Evolutionary conservation across 2,113 vertebrate genomes (phyloP).

Genomic region (Seriola dumerili): DNA sequence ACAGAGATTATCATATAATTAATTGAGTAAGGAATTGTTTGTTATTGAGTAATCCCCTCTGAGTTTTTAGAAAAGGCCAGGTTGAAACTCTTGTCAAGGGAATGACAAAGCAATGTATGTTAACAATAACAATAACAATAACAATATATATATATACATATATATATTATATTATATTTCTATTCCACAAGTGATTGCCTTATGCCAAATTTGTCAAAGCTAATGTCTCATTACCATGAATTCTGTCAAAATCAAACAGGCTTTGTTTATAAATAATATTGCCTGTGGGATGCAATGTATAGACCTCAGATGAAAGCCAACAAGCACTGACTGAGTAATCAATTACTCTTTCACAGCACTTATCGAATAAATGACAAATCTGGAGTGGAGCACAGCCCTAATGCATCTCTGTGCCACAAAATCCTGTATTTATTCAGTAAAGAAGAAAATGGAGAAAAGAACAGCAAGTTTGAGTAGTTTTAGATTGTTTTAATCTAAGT

Average conservation of each 20-base stretch:
- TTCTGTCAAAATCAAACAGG: neutral
- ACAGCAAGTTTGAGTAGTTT: neutral
- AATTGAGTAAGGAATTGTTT: neutral
- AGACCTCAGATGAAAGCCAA: neutral
- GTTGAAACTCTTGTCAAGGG: fast-evolving
- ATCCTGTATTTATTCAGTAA: neutral
- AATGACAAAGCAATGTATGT: neutral
- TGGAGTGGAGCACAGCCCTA: neutral
- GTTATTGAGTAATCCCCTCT: neutral
- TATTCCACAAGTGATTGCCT: neutral
- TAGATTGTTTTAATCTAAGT: conserved; percentile 15
- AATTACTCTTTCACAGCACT: neutral
- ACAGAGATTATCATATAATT: neutral
- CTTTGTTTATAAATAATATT: neutral
- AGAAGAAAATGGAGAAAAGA: neutral
- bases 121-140: no score
- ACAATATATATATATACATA: no score
- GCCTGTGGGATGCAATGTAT: neutral
- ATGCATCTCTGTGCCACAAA: neutral
- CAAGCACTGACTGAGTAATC: neutral
- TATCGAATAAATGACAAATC: neutral
- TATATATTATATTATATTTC: no score
- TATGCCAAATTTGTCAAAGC: neutral
- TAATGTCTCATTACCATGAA: neutral
- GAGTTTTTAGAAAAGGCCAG: neutral